phyloP scores from a whole-genome alignment of 2,113 vertebrate genomes.

The Datnioides undecimradiatus region DNA sequence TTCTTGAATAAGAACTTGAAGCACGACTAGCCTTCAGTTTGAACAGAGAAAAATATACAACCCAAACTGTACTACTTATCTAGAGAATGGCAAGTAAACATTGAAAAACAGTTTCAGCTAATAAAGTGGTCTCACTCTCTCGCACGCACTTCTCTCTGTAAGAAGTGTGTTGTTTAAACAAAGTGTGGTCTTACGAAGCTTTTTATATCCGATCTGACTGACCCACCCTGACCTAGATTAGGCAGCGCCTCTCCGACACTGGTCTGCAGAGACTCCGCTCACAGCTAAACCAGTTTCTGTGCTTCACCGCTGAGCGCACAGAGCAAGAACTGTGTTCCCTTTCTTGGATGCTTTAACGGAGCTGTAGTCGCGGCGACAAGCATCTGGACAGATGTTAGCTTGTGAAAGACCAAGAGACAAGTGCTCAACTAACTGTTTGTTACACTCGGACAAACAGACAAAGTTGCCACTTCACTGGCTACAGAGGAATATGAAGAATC shows the following conservation, averaged over 20 bases:
- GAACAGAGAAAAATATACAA: slow-evolving; percentile 74
- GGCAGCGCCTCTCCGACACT: slow-evolving; percentile 24
- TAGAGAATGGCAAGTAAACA: slow-evolving; percentile 78
- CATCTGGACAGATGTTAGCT: slow-evolving; percentile 54
- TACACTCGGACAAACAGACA: slow-evolving; percentile 49
- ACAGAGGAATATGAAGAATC: slow-evolving; percentile 63
- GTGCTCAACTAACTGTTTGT: slow-evolving; percentile 45
- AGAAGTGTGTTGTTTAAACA: slow-evolving; percentile 61
- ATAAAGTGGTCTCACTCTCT: slow-evolving; percentile 73
- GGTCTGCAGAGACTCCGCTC: slow-evolving; percentile 26
- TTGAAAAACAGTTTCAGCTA: slow-evolving; percentile 65
- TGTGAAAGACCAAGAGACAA: slow-evolving; percentile 37
- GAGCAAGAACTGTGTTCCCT: slow-evolving; percentile 48
- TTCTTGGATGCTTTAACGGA: slow-evolving; percentile 29
- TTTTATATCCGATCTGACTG: slow-evolving; percentile 38
- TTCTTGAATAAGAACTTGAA: slow-evolving; percentile 76
- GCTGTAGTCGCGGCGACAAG: slow-evolving; percentile 26
- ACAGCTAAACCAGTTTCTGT: slow-evolving; percentile 18
- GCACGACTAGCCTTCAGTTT: slow-evolving; percentile 68
- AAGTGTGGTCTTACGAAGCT: slow-evolving; percentile 60
- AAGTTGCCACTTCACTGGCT: slow-evolving; percentile 46
- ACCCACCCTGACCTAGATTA: slow-evolving; percentile 24
- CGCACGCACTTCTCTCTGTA: slow-evolving; percentile 38
- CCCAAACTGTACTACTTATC: slow-evolving; percentile 66
- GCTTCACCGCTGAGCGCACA: slow-evolving; percentile 9